These are phyloP conservation scores for Pantala flavescens DNA, from an alignment of 1,140 invertebrate genomes.

Conservation along the genomic window DNA sequence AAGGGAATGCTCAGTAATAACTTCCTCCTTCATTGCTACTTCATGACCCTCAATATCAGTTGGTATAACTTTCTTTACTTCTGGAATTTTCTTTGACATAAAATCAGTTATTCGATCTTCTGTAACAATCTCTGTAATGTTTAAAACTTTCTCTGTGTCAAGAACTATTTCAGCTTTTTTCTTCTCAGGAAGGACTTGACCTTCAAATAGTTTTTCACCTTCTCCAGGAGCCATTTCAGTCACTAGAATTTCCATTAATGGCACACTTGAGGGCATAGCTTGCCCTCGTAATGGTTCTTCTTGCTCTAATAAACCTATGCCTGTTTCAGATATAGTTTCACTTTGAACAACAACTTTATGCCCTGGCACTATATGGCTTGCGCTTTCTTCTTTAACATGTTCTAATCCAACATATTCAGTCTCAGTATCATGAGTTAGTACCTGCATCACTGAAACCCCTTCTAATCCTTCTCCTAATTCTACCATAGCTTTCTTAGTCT, in stretches of 20 bases:
- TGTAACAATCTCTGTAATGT: conserved; percentile 18
- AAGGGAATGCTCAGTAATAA: conserved; percentile 25
- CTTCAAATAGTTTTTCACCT: conserved; percentile 35
- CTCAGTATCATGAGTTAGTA: conserved; percentile 44
- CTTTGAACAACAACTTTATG: conserved; percentile 40
- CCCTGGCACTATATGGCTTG: conserved; percentile 35
- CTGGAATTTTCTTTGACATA: conserved; percentile 31
- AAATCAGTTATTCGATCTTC: conserved; percentile 28
- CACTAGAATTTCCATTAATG: conserved; percentile 42
- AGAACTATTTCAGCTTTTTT: conserved; percentile 30
- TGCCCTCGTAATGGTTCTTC: conserved; percentile 34
- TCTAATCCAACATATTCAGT: conserved; percentile 31
- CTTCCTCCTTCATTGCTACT: conserved; percentile 33
- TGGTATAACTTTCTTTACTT: conserved; percentile 29
- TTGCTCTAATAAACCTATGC: conserved; percentile 33
- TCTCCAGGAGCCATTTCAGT: conserved; percentile 44
- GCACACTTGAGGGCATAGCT: conserved; percentile 40
- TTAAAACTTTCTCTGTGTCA: conserved; percentile 20
- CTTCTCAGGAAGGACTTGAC: conserved; percentile 29
- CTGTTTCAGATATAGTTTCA: conserved; percentile 39
- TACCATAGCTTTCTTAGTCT: conserved; percentile 37
- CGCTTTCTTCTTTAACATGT: conserved; percentile 33
- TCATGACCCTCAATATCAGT: conserved; percentile 32
- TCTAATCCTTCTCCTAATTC: conserved; percentile 38
- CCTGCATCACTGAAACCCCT: conserved; percentile 39